Base-by-base conservation (phyloP, 2,888 invertebrate genomes). In the Drosophila melanocephala region DNA sequence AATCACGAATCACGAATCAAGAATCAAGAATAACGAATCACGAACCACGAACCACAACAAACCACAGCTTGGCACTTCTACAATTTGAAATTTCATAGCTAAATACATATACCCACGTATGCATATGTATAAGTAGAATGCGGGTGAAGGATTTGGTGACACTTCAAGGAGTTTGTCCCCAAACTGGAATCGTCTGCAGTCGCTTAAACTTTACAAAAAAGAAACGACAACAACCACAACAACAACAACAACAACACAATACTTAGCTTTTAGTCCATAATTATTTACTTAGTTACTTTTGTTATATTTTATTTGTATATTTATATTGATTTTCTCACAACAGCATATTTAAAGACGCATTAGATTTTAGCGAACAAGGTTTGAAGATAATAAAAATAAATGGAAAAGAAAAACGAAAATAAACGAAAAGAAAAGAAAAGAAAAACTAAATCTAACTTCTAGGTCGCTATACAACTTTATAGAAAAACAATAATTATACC, bases 331-430 rank as follows among this genome's bases (percentile, higher is more conserved):
- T 42, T 44, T 55, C 53, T 72, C 69, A 70, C 72, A 50, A 67
- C 68, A 79, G 84, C 87, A 82, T 90, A 83, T 71, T 88, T 83
- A 87, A 89, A 89, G 88, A 88, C 90, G 89, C 86, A 87, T 83
- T 91, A 87, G 88, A 83, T 77, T 81, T 83, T 83, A 87, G 81
- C 76, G 60, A 75, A 71, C 60, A 65, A 69, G 70, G 73, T 77
- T 79, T 73, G 68, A 67, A 62, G 64, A 72, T 75, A 55, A 67
- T 78, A 63, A 60, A 53, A 47, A 28, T 30, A 70, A 80, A 68
- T 68, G 39, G 52, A 51, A 50, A 65, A 28, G 7, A 39, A 50
- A 55, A 63, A 58, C 33, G 51, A 42, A 42, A 42, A 56, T 16
- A 64, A 51, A 64, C 35, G 19, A 42, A 47, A 63, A 22, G 10